These are phyloP conservation scores for Archilochus colubris DNA, from an alignment of 2,113 vertebrate genomes.

Conservation along the genomic window DNA sequence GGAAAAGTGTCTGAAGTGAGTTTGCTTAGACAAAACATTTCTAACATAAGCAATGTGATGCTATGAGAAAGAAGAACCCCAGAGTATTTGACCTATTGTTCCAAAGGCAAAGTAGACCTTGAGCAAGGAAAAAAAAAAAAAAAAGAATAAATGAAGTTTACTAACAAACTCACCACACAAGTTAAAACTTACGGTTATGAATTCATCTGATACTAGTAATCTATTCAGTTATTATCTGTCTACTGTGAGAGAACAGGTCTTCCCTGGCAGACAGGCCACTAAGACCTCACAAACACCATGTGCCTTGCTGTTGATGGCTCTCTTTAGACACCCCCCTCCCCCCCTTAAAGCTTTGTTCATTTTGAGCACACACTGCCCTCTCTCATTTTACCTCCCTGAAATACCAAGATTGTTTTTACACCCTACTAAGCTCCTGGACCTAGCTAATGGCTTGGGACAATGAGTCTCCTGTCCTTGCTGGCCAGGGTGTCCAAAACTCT, in stretches of 20 bases:
- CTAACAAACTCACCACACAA: not conserved
- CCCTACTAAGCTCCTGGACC: not conserved
- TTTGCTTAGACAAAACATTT: not conserved
- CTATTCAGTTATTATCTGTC: not conserved
- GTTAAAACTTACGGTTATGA: not conserved
- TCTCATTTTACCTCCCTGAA: not conserved
- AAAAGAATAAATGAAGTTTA: not conserved
- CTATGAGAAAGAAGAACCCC: not conserved
- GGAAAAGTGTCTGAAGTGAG: not conserved
- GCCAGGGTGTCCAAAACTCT: not conserved
- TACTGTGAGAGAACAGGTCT: not conserved
- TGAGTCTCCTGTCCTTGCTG: fast-evolving
- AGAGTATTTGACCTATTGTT: not conserved
- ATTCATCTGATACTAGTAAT: not conserved
- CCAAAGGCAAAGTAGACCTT: not conserved
- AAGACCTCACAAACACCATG: not conserved
- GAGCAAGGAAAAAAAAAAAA: not conserved
- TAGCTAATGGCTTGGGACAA: not conserved
- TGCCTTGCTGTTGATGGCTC: not conserved
- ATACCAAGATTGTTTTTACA: not conserved
- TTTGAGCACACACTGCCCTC: not conserved
- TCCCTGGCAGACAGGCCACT: not conserved
- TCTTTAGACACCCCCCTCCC: no score
- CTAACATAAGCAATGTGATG: not conserved
- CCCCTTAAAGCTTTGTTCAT: not conserved